A percentile compares a stretch with the other conserved stretches of the same genome.
These are phyloP conservation scores for Rattus rattus DNA, from an alignment of 2,113 vertebrate genomes.

Conservation along the genomic window DNA sequence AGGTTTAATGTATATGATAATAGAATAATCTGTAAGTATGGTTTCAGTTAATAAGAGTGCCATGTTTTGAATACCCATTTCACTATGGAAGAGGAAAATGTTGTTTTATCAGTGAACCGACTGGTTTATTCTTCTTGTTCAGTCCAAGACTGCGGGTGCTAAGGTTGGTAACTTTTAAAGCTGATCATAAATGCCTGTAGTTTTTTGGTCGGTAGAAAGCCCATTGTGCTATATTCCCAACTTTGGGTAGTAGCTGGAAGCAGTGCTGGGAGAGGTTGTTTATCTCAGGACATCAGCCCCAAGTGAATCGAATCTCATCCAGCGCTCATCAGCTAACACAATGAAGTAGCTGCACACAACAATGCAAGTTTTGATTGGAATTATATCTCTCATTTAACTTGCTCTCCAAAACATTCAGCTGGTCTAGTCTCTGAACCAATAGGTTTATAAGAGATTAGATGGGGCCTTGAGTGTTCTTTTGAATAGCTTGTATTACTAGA, in stretches of 20 bases:
- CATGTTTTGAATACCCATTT: neutral
- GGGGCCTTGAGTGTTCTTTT: neutral
- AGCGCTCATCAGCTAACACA: neutral
- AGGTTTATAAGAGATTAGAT: neutral
- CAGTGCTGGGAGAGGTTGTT: neutral
- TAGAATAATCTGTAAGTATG: neutral
- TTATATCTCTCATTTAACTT: neutral
- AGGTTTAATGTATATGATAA: neutral
- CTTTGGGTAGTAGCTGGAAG: neutral
- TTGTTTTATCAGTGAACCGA: neutral
- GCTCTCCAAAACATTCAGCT: no score
- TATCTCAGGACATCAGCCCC: neutral
- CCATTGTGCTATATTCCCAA: neutral
- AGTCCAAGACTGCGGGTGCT: neutral
- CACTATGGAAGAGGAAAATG: neutral
- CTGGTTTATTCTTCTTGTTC: neutral
- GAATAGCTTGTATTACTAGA: neutral
- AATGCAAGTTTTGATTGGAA: neutral
- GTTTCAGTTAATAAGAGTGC: neutral
- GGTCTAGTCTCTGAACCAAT: neutral
- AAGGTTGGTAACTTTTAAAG: neutral
- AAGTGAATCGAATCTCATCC: neutral
- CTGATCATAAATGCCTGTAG: neutral
- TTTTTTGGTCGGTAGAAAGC: conserved; percentile 21
- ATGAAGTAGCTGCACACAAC: neutral